Evolutionary conservation across 1,140 invertebrate genomes (phyloP), one percentile per base, ranked within the genome.

Genomic region (Drosophila nigromelanica): DNA sequence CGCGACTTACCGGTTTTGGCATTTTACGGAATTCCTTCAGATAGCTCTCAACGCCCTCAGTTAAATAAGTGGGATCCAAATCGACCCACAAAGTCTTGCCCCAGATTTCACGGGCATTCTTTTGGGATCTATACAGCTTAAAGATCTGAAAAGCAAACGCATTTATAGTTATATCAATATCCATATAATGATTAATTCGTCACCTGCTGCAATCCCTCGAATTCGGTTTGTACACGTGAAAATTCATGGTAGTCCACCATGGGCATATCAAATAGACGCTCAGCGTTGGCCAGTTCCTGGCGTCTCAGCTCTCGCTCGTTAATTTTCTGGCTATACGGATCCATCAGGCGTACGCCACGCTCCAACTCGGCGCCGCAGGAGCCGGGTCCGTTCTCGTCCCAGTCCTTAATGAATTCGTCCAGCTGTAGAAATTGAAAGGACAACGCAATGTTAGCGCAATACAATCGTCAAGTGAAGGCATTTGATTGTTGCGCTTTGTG

Each of bases 41-140:
- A 92, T 95, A 98, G 45, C 93, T 93, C 63, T 98, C 97, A 82
- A 98, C 98, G 12, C 97, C 97, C 67, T 98, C 96, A 15, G 96
- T 94, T 4, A 98, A 92, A 4, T 95, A 93, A 77, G 96, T 95
- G 1, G 97, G 95, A 92, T 98, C 96, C 10, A 98, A 93, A 91
- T 98, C 95, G 2, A 94, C 94, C 97, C 98, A 98, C 5, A 98
- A 91, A 0, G 96, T 97, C 89, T 96, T 95, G 5, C 96, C 94
- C 97, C 97, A 98, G 2, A 93, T 77, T 52, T 97, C 95, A 27
- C 96, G 93, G 0, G 95, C 95, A 59, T 94, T 94, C 92, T 95
- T 96, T 92, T 98, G 97, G 2, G 94, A 92, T 80, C 95, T 94
- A 80, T 97, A 98, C 10, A 98, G 92, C 72, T 95, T 94, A 89